Evolutionary conservation across 2,113 vertebrate genomes (phyloP), one percentile per base, ranked within the genome.

Genomic region (Hirundichthys speculiger): DNA sequence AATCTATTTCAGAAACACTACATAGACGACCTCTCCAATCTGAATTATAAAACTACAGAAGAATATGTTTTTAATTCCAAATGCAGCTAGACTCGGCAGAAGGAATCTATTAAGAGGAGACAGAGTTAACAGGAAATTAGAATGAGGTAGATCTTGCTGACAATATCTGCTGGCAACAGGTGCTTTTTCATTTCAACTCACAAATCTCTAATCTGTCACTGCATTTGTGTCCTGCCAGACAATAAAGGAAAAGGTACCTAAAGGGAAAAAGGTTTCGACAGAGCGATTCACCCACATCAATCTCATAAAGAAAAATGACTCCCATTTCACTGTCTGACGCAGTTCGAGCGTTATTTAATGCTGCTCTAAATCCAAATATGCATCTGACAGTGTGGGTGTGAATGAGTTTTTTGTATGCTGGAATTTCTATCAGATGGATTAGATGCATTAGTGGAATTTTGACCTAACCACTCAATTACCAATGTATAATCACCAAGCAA

Each of bases 311-410:
- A 60, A 13, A 61, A 52, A 24, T 21, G 5, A 22, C 20, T 18
- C 22, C 38, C 5, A 41, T 68, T 55, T 62, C 52, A 1, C 43
- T 16, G 21, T 20, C 25, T 18, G n/a, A 57, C 4, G 40, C 30
- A 19, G 13, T 53, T n/a, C n/a, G n/a, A n/a, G n/a, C n/a, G n/a
- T n/a, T 38, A 58, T 43, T 34, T 55, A 58, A 15, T 55, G 45
- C n/a, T 55, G 48, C 18, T 47, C 52, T 52, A n/a, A 25, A 53
- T 41, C n/a, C 43, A 57, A 14, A 51, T 40, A 25, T 51, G 18
- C 46, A 47, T 49, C 39, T 48, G 27, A 18, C n/a, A 42, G 47
- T 59, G 68, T 66, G 54, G 49, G 61, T 52, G 75, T 61, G 15
- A 56, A 20, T 24, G n/a, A 48, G 43, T 64, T 55, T 57, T 64